Evolutionary conservation across 2,113 vertebrate genomes (phyloP), one percentile per base, ranked within the genome.

Genomic region (Saccopteryx leptura): DNA sequence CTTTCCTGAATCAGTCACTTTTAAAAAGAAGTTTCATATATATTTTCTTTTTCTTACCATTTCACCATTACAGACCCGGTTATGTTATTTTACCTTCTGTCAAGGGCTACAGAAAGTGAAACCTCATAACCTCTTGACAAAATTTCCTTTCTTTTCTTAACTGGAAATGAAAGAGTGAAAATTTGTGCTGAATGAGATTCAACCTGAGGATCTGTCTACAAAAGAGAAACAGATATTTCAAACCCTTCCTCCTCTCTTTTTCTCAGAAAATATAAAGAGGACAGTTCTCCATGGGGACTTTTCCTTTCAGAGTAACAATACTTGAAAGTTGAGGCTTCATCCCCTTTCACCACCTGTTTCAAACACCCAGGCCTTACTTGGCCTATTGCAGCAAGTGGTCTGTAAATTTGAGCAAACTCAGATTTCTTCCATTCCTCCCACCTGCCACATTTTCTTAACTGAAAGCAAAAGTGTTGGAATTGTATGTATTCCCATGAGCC

Each of bases 261-360:
- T 84, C 94, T 97, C 92, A 95, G 95, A 94, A 96, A 86, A 71
- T 69, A 76, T 75, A 88, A 78, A 96, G 92, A 95, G 93, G 83
- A 15, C 96, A 97, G 90, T 96, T 97, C 95, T 97, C 97, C 92
- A 95, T 58, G 19, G 97, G 96, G 97, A 97, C 97, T 96, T 97
- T 96, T 93, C 60, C 84, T 98, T 96, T 79, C 1, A 33, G 61
- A 96, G 63, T 24, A 58, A 81, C 91, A 97, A 93, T 84, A 90
- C 82, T 96, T 98, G 19, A 63, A 94, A 97, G 72, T 94, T 97
- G 85, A 97, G 69, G 61, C 83, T 83, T 71, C 95, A 92, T 74
- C 46, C 90, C 89, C 97, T 96, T 97, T 68, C 10, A 18, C 85
- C 31, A 4, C 96, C 95, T 96, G 90, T 94, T 48, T 97, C 90